These are phyloP conservation scores for Leptopilina drosophilae DNA, from an alignment of 2,888 invertebrate genomes.

Conservation along the genomic window DNA sequence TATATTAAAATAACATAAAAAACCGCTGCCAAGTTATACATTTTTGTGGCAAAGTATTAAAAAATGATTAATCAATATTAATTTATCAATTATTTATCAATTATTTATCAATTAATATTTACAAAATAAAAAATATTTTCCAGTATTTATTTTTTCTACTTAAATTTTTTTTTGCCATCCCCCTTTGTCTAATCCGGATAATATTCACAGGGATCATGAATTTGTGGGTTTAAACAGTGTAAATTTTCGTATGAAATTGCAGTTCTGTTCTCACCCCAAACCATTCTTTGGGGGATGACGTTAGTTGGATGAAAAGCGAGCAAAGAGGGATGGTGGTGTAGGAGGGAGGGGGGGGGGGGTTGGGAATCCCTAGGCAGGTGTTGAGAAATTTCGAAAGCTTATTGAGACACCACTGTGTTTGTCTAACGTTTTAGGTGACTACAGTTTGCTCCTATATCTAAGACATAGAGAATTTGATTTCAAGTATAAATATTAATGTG, in stretches of 20 bases:
- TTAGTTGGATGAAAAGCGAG: no score
- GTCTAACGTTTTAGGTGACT: constrained; percentile 58
- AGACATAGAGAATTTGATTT: constrained; percentile 57
- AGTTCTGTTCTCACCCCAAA: constrained; percentile 38
- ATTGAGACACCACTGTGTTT: constrained; percentile 57
- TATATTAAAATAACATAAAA: no score
- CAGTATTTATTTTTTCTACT: no score
- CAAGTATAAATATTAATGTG: constrained; percentile 58
- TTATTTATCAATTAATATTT: no score
- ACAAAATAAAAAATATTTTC: no score
- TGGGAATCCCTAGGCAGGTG: constrained; percentile 52
- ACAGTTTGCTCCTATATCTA: constrained; percentile 55
- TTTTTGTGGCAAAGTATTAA: no score
- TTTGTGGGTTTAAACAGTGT: constrained; percentile 57
- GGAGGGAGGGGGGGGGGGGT: background rate
- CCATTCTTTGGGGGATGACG: no score
- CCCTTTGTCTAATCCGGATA: constrained; percentile 46
- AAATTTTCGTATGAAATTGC: constrained; percentile 54
- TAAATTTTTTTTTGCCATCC: no score
- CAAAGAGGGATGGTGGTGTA: constrained; percentile 45
- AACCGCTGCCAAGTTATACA: no score
- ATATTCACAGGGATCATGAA: constrained; percentile 55
- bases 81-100: no score
- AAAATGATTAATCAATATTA: no score
- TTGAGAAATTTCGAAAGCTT: constrained; percentile 58